Conservation (phyloP, 2,113 vertebrate genomes). For the Mus spicilegus region DNA sequence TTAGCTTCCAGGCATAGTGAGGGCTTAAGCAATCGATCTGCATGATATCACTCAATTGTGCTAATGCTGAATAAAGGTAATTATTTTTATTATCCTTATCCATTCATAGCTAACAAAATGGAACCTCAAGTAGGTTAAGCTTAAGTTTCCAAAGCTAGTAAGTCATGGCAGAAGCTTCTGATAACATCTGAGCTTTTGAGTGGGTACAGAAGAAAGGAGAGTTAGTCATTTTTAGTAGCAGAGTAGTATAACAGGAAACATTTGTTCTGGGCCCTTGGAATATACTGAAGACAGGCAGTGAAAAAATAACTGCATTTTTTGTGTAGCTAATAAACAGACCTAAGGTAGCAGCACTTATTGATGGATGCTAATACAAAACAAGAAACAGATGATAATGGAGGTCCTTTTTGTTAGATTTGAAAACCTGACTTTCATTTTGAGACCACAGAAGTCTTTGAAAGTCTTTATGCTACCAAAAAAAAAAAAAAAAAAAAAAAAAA, state of each 20-base stretch:
- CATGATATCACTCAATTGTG: not conserved
- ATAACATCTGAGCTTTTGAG: not conserved
- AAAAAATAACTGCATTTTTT: no score
- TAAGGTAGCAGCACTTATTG: rapidly evolving
- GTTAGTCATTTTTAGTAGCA: not conserved
- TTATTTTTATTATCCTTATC: not conserved
- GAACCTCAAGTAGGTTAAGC: not conserved
- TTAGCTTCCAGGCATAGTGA: not conserved
- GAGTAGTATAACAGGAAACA: not conserved
- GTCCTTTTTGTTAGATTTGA: not conserved
- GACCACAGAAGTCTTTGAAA: not conserved
- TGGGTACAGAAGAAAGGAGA: not conserved
- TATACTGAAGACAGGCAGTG: not conserved
- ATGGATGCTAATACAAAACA: not conserved
- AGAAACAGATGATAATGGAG: not conserved
- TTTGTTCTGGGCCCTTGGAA: not conserved
- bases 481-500: not conserved
- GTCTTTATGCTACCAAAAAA: not conserved
- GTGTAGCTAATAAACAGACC: not conserved
- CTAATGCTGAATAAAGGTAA: not conserved
- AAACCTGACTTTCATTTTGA: not conserved
- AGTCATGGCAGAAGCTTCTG: not conserved
- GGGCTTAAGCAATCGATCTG: not conserved
- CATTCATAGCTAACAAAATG: not conserved
- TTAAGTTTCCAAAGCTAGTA: not conserved